Base-by-base conservation (phyloP, 2,888 invertebrate genomes). In the Lysandra coridon region DNA sequence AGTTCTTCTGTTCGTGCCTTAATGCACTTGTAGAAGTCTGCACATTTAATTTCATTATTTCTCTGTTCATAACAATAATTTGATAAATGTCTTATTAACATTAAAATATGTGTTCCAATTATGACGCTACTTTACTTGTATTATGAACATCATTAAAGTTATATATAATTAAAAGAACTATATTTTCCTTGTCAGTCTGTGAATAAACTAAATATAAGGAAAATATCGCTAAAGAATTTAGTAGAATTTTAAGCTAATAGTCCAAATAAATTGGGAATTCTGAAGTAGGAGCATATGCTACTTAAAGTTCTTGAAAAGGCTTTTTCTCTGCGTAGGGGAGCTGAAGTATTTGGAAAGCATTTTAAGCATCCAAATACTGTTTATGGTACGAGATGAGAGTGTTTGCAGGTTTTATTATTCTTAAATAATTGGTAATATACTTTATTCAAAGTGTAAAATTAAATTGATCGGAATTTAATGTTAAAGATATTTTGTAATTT, bases 321-420 rank as follows among this genome's bases (percentile, higher is more conserved):
- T 75, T 76, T 75, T 33, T 14, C 17, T 74, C 49, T 12, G 44
- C 23, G 76, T 33, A 17, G 76, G 76, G 76, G 76, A 76, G 49
- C 76, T 76, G 76, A 76, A 76, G 76, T 76, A 76, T 57, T 76
- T 76, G 76, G 44, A 75, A 23, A 53, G 57, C 53, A n/a, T 76
- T 57, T 53, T 57, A 76, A 53, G 53, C 33, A 57, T 76, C 57
- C 49, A 33, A 76, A 69, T 69, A 33, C 14, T 4, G 33, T 69
- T 69, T 69, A 69, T 14, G 14, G 33, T 33, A 37, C 1, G 33
- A 69, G 5, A 5, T 33, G 33, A 14, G 14, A 69, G 69, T 69
- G 69, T 33, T 33, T 33, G 69, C 14, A 2, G 4, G 12, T 33
- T 69, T 33, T 33, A 14, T 69, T 69, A 2, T 69, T 69, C 14